Percentiles rank a stretch among this genome's conserved stretches.
phyloP scores from a whole-genome alignment of 64 coral and sea anemone species.

The Cladopsammia gracilis region DNA sequence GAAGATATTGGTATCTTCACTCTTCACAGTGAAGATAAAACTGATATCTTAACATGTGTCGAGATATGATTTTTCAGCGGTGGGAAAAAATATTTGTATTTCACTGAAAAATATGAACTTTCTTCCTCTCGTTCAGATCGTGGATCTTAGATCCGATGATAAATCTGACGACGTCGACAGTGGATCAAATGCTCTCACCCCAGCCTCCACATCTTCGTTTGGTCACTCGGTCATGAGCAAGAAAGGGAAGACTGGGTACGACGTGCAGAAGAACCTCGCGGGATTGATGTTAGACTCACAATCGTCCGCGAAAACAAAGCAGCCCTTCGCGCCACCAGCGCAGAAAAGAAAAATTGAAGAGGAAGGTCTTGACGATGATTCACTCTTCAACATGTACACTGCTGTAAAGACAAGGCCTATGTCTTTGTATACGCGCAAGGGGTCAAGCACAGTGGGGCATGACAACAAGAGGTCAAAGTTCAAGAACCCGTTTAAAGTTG shows the following conservation, averaged over 20 bases:
- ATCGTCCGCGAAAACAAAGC: slow-evolving; percentile 36
- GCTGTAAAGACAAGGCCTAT: slow-evolving; percentile 56
- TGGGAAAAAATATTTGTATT: no score
- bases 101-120: neutral
- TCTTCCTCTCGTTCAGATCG: neutral
- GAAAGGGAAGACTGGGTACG: slow-evolving; percentile 53
- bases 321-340: slow-evolving; percentile 74
- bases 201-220: slow-evolving; percentile 66
- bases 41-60: no score
- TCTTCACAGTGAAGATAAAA: no score
- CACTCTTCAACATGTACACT: slow-evolving; percentile 86
- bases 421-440: neutral
- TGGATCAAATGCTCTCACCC: slow-evolving; percentile 64
- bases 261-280: slow-evolving; percentile 74
- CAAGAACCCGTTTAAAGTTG: slow-evolving; percentile 17
- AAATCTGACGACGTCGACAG: neutral
- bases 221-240: slow-evolving; percentile 65
- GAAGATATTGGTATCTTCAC: no score
- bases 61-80: neutral
- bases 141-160: neutral
- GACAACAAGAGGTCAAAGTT: slow-evolving; percentile 11
- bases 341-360: slow-evolving; percentile 56
- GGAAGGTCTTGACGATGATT: slow-evolving; percentile 70
- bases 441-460: neutral
- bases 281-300: slow-evolving; percentile 64